Conservation (phyloP, 2,113 vertebrate genomes). For the Eptesicus fuscus region DNA sequence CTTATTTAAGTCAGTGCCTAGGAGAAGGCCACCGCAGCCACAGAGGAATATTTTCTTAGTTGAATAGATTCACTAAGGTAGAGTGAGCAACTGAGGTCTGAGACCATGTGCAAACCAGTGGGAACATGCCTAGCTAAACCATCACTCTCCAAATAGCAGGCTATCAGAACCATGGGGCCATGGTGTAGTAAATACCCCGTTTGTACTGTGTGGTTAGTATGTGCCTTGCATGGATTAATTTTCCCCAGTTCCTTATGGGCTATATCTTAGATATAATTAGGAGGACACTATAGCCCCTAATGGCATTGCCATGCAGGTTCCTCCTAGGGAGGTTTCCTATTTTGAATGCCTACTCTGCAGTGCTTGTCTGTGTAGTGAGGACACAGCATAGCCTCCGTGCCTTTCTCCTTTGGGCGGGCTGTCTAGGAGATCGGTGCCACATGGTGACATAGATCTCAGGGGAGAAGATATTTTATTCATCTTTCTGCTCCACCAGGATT, state of each 20-base stretch:
- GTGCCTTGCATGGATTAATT: not conserved
- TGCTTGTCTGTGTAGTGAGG: fast-evolving
- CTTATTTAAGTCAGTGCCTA: not conserved
- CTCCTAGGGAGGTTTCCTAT: too few relatives aligned
- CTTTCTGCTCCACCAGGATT: not conserved
- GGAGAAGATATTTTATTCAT: not conserved
- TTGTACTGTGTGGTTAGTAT: too few relatives aligned
- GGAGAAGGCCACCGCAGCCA: not conserved
- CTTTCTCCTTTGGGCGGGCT: not conserved
- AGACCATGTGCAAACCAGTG: not conserved
- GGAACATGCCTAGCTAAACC: not conserved
- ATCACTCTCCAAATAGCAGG: fast-evolving
- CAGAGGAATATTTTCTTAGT: constrained; percentile 24
- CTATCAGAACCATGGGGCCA: fast-evolving
- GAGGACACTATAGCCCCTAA: not conserved
- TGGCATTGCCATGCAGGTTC: too few relatives aligned
- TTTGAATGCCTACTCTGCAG: not conserved
- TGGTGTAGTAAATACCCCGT: not conserved
- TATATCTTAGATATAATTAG: not conserved
- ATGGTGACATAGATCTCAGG: not conserved
- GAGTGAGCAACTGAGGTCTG: not conserved
- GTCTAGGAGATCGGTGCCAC: fast-evolving
- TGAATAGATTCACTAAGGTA: not conserved
- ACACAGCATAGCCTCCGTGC: too few relatives aligned
- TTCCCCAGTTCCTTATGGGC: not conserved